Evolutionary conservation across 2,888 invertebrate species (phyloP).

Genomic region (Chloroclysta siterata): DNA sequence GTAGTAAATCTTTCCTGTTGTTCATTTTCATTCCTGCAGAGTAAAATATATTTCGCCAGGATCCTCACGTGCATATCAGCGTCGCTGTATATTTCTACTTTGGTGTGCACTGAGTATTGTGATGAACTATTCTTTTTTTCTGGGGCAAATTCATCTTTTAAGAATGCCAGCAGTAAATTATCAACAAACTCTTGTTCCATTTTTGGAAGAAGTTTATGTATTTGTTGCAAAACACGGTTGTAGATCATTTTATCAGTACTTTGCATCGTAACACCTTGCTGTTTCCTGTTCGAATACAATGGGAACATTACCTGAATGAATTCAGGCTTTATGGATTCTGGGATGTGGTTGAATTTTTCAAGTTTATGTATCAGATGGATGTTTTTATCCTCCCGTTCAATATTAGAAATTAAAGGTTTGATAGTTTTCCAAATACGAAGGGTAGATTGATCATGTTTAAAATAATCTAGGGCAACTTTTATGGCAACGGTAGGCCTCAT

Average conservation of each 20-base stretch:
- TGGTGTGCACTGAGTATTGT: neutral
- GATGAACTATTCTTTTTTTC: neutral
- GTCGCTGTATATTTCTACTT: neutral
- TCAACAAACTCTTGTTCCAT: slow-evolving; percentile 5
- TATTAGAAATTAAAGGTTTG: neutral
- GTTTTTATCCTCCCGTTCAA: slow-evolving; percentile 1
- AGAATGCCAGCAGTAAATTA: neutral
- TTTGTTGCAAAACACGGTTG: slow-evolving; percentile 1
- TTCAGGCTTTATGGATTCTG: slow-evolving; percentile 15
- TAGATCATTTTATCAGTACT: neutral
- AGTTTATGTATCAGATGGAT: slow-evolving; percentile 6
- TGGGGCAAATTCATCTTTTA: neutral
- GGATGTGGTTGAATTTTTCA: slow-evolving; percentile 4
- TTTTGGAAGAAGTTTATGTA: slow-evolving; percentile 8
- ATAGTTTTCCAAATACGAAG: slow-evolving; percentile 7
- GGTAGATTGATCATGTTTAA: slow-evolving; percentile 8
- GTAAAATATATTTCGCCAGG: slow-evolving; percentile 6
- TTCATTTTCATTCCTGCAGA: slow-evolving; percentile 13
- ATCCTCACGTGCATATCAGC: slow-evolving; percentile 8
- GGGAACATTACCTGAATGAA: slow-evolving; percentile 7
- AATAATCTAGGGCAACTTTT: slow-evolving; percentile 14
- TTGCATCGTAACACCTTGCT: neutral
- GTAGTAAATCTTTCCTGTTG: slow-evolving; percentile 3
- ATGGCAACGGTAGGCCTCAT: slow-evolving; percentile 10
- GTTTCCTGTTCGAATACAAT: neutral